Evolutionary conservation across 2,888 invertebrate genomes (phyloP), one percentile per base, ranked within the genome.

Genomic region (Deroplatys truncata): DNA sequence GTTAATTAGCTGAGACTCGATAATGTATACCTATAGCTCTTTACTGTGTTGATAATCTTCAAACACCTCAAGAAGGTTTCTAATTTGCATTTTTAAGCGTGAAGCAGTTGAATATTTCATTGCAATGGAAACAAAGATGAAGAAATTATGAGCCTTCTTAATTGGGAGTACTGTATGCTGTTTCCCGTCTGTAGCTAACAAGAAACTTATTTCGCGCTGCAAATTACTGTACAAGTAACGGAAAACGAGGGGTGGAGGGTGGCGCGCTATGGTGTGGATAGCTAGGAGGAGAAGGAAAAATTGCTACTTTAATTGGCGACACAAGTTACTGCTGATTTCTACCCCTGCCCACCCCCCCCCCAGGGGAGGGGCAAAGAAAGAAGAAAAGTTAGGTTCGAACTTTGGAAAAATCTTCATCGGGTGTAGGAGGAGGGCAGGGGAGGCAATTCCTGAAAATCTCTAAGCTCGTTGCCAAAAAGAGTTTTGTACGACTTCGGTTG

Each of bases 271-370:
- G 49, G 28, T 25, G 28, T 31, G 86, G 49, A 84, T 15, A 43
- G 84, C 29, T 83, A 84, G 49, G 82, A 86, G 82, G 82, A 82
- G 86, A 82, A 90, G 87, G 88, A 91, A 91, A 91, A 91, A 91
- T 91, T 91, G 90, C 91, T 88, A 90, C 90, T 91, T 91, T 91
- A 91, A 91, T 91, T 91, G 91, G 91, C 91, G 90, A 91, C 90
- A 91, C 91, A 91, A 91, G 90, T 90, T 91, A 91, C 91, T 91
- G 91, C 91, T 91, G 91, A 91, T 91, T 91, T 90, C 91, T 90
- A 88, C 90, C 29, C 84, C 88, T 28, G 28, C 31, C 72, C 86
- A 20, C 29, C 56, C 29, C 20, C 35, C 83, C 84, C 28, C 20
- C 82, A 43, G 43, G 82, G 56, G 8, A 56, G 87, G 87, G 84